phyloP scores from a whole-genome alignment of 2,888 invertebrate genomes.

The Ichneumoninae sp. region DNA sequence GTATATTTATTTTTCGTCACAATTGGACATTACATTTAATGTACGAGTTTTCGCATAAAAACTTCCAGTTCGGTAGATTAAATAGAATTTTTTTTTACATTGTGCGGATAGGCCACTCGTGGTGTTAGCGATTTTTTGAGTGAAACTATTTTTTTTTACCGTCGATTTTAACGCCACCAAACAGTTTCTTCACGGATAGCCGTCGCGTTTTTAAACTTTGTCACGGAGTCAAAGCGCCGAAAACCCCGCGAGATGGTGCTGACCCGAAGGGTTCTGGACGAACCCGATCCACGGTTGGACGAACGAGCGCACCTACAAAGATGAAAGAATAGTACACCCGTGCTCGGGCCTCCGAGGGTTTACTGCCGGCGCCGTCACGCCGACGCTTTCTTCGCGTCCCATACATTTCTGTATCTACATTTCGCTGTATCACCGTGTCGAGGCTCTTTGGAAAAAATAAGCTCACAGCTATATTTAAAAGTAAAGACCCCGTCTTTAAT shows the following conservation, averaged over 20 bases:
- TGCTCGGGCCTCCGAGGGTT: conserved; percentile 70
- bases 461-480: conserved; percentile 6
- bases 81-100: no score
- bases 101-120: not conserved
- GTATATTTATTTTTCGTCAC: no score
- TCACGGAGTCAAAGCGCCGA: conserved; percentile 32
- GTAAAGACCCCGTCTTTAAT: conserved; percentile 9
- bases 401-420: conserved; percentile 5
- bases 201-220: conserved; percentile 53
- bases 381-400: conserved; percentile 35
- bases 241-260: conserved; percentile 34
- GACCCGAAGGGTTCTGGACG: conserved; percentile 58
- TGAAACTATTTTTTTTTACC: not conserved
- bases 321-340: conserved; percentile 78
- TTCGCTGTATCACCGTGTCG: not conserved
- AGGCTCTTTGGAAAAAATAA: conserved; percentile 8
- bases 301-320: conserved; percentile 73
- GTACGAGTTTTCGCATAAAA: no score
- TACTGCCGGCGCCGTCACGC: conserved; percentile 80
- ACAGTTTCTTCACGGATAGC: conserved; percentile 40
- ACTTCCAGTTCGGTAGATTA: no score
- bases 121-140: not conserved
- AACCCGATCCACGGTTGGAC: conserved; percentile 69
- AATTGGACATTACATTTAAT: no score
- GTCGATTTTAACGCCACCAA: not conserved